These are phyloP conservation scores for Pluvialis apricaria DNA, from an alignment of 2,113 vertebrate species.

Conservation along the genomic window DNA sequence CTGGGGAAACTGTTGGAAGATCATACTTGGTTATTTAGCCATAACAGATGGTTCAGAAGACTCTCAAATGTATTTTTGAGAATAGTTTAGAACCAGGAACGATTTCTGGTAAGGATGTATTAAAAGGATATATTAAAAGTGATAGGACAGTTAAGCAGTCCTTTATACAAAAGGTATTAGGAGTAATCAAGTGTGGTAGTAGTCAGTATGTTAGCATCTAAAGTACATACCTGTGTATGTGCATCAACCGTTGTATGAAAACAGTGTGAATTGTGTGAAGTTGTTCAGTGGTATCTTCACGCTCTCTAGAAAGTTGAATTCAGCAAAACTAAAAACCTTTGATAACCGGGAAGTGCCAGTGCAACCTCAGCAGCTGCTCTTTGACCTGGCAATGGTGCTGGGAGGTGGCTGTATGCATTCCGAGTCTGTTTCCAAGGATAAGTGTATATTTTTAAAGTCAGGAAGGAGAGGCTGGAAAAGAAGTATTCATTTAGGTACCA, in stretches of 20 bases:
- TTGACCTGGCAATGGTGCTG: background rate
- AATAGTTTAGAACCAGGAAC: background rate
- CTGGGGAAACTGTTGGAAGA: background rate
- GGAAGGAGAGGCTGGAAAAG: background rate
- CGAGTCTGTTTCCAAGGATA: background rate
- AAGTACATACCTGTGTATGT: background rate
- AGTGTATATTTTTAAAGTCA: background rate
- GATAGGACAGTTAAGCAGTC: background rate
- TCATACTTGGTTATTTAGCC: background rate
- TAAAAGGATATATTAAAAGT: background rate
- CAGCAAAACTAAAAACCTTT: background rate
- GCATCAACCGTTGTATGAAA: background rate
- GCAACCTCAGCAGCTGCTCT: constrained; percentile 29
- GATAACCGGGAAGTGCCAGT: background rate
- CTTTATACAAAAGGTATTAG: background rate
- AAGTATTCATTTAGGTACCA: background rate
- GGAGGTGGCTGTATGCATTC: background rate
- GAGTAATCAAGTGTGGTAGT: background rate
- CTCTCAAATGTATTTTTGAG: no score
- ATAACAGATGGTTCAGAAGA: background rate
- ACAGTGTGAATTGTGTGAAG: background rate
- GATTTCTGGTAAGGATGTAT: background rate
- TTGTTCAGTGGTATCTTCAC: background rate
- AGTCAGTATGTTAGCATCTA: background rate
- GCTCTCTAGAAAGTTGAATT: background rate